Evolutionary conservation across 2,113 vertebrate genomes (phyloP), one percentile per base, ranked within the genome.

Genomic region (Vombatus ursinus): DNA sequence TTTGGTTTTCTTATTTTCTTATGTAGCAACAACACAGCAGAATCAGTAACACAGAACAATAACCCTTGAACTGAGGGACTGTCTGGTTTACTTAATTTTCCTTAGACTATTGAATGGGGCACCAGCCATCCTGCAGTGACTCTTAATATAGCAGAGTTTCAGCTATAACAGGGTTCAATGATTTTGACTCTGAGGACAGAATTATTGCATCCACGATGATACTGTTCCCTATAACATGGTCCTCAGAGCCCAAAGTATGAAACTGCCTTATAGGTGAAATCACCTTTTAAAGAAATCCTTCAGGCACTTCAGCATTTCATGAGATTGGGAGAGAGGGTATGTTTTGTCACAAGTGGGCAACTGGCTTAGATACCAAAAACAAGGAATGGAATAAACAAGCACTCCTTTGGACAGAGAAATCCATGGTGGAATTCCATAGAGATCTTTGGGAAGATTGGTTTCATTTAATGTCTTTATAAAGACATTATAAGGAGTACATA

Each of bases 11-110:
- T 97, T 97, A 96, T 92, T 95, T 96, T 97, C 93, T 90, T 61
- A 50, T 94, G 89, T 96, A 96, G 95, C 77, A 77, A 22, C 37
- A n/a, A n/a, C 37, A 77, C 5, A n/a, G 37, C 68, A n/a, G 37
- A 77, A n/a, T 77, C 68, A n/a, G 68, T 77, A 77, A n/a, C 68
- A 77, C 37, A 96, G 92, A 97, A 97, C 16, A 92, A 54, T 92
- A 93, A 95, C 94, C 95, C 97, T 90, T 95, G 97, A 94, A 97
- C 96, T 97, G 97, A 98, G 97, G 98, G 97, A 98, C 96, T 94
- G 97, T 96, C 97, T 97, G 97, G 94, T 98, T 96, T 96, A 98
- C 97, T 96, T 96, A 96, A 96, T 96, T 96, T 97, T 97, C 95
- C 94, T 94, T 95, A 96, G 94, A 95, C 89, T 57, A 84, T 51